Evolutionary conservation across 2,797 vertebrate genomes (phyloP).

Genomic region (Clarias pachynema): DNA sequence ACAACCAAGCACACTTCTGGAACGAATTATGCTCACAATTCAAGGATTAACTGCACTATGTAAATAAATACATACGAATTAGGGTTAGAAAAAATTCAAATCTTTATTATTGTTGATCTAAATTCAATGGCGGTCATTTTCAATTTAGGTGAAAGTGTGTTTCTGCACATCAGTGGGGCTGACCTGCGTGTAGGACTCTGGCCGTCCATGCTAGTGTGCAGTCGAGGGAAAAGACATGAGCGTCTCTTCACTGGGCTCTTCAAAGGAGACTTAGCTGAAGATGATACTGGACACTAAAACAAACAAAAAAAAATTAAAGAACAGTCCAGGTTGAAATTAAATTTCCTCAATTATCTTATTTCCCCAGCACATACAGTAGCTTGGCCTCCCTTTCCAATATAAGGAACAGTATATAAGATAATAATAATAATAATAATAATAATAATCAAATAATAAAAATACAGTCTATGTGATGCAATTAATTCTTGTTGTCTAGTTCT

Average conservation of each 20-base stretch:
- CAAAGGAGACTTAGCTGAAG: conserved; percentile 75
- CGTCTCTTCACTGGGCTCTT: conserved; percentile 90
- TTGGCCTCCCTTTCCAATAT: background rate
- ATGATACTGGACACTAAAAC: conserved; percentile 39
- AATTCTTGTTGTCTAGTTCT: background rate
- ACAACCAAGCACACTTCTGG: no score
- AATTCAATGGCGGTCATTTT: background rate
- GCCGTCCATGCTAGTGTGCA: conserved; percentile 84
- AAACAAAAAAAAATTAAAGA: background rate
- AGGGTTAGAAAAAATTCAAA: background rate
- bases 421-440: no score
- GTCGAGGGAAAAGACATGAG: conserved; percentile 87
- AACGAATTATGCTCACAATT: no score
- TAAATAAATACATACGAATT: background rate
- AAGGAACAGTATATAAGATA: no score
- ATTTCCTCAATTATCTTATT: background rate
- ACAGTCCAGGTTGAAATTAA: background rate
- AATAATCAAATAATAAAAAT: background rate
- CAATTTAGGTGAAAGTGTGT: background rate
- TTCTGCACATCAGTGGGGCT: conserved; percentile 42
- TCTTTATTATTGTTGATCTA: background rate
- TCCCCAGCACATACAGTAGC: background rate
- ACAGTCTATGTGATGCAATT: background rate
- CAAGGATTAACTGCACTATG: background rate
- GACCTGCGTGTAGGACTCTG: conserved; percentile 83